Conservation (phyloP, 30 jellyfish, hydroid and myxozoan species). For the Turritopsis dohrnii region DNA sequence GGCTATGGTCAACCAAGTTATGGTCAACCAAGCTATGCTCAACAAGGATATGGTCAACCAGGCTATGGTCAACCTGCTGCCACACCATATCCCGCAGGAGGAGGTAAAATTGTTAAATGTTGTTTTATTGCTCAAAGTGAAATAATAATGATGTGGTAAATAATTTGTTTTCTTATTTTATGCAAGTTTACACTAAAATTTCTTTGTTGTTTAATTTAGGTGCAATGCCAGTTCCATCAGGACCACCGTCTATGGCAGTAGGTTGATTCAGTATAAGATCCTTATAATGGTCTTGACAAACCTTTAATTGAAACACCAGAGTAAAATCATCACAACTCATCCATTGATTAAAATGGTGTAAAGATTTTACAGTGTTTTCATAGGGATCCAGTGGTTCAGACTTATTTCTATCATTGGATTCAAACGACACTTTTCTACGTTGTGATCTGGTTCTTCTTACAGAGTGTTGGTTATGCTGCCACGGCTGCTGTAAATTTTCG, state of each 20-base stretch:
- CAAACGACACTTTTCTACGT: no score
- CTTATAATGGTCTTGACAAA: neutral
- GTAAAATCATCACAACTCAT: no score
- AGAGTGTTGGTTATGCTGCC: slow-evolving; percentile 62
- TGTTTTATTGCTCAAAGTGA: no score
- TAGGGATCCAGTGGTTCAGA: no score
- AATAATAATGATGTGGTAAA: no score
- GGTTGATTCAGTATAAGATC: neutral
- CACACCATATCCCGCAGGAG: slow-evolving; percentile 12
- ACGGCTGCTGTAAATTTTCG: slow-evolving; percentile 51
- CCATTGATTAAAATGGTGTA: no score
- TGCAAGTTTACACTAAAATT: no score
- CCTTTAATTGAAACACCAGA: no score
- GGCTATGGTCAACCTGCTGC: slow-evolving; percentile 1
- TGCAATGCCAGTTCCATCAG: neutral
- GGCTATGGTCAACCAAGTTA: neutral
- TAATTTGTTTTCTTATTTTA: no score
- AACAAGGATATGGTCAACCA: neutral
- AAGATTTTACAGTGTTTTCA: no score
- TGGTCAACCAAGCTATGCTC: neutral
- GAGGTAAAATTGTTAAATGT: no score
- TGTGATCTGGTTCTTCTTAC: neutral
- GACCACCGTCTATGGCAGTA: neutral
- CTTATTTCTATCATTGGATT: no score
- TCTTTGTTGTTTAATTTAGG: neutral